Evolutionary conservation across 37 sponge, comb jelly and placozoan species (phyloP).

Genomic region (Mnemiopsis leidyi): DNA sequence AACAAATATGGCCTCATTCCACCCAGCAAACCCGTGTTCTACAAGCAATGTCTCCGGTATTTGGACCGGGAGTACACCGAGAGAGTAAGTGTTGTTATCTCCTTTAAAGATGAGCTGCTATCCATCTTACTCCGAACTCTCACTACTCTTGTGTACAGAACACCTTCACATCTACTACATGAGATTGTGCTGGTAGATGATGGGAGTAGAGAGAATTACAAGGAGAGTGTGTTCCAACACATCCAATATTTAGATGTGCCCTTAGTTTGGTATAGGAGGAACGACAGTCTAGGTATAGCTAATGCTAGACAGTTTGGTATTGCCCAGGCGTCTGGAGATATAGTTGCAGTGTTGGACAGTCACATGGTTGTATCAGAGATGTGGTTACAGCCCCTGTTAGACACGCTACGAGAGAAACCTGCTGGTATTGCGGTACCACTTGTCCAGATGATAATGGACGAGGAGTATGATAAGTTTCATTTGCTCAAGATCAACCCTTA

Average conservation of each 20-base stretch:
- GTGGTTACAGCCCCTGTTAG: slow-evolving; percentile 42
- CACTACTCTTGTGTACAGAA: not conserved
- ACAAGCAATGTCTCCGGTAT: not conserved
- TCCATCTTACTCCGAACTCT: not conserved
- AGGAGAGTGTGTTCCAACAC: not conserved
- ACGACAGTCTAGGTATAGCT: not conserved
- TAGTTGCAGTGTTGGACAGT: not conserved
- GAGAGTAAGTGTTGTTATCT: not conserved
- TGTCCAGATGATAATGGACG: slow-evolving; percentile 25
- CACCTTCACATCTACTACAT: not conserved
- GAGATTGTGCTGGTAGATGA: slow-evolving; percentile 34
- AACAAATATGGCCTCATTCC: not conserved
- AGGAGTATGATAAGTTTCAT: not conserved
- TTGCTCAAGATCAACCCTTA: not conserved
- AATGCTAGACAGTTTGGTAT: not conserved
- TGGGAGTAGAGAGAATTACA: not conserved
- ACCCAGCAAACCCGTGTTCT: not conserved
- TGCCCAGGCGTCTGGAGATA: not conserved
- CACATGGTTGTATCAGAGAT: slow-evolving; percentile 10
- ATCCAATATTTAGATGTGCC: not conserved
- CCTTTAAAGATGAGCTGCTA: not conserved
- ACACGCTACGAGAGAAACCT: not conserved
- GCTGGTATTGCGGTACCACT: not conserved
- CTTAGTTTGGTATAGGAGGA: not conserved
- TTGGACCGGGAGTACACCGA: not conserved